A percentile compares a stretch with the other conserved stretches of the same genome.
phyloP scores from a whole-genome alignment of 2,113 vertebrate genomes.

The Mixornis gularis region DNA sequence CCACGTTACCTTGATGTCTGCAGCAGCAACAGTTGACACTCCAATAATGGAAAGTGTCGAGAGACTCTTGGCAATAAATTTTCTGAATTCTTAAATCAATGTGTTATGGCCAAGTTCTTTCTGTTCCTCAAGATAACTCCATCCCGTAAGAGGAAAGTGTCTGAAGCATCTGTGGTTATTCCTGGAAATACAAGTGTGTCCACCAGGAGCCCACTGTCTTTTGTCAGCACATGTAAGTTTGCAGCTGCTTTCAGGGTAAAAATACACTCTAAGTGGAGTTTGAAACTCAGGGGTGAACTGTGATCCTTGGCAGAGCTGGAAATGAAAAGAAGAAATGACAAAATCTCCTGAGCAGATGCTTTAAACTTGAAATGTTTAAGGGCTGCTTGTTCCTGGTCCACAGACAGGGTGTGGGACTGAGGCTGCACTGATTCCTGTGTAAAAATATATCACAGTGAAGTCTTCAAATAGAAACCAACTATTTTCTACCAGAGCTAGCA shows the following conservation, averaged over 20 bases:
- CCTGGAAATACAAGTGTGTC: conserved; percentile 57
- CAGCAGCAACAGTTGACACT: neutral
- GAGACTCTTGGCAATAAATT: neutral
- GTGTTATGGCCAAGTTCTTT: neutral
- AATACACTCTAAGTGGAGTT: neutral
- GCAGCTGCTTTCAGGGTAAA: neutral
- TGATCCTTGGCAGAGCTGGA: neutral
- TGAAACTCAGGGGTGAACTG: neutral
- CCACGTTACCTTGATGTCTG: fast-evolving
- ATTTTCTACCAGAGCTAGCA: neutral
- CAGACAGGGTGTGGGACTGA: neutral
- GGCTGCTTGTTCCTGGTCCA: neutral
- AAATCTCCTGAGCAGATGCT: neutral
- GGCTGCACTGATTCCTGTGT: neutral
- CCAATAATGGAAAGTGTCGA: neutral
- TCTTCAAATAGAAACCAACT: neutral
- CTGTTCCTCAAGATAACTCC: conserved; percentile 67
- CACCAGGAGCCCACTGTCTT: conserved; percentile 41
- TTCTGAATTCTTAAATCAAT: neutral
- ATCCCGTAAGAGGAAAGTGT: conserved; percentile 78
- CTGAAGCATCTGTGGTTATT: conserved; percentile 79
- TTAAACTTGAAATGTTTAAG: neutral
- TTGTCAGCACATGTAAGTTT: conserved; percentile 64
- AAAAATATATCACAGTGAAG: neutral
- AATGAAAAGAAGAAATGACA: neutral